Evolutionary conservation across 2,113 vertebrate genomes (phyloP).

Genomic region (Platycercus adscitus): DNA sequence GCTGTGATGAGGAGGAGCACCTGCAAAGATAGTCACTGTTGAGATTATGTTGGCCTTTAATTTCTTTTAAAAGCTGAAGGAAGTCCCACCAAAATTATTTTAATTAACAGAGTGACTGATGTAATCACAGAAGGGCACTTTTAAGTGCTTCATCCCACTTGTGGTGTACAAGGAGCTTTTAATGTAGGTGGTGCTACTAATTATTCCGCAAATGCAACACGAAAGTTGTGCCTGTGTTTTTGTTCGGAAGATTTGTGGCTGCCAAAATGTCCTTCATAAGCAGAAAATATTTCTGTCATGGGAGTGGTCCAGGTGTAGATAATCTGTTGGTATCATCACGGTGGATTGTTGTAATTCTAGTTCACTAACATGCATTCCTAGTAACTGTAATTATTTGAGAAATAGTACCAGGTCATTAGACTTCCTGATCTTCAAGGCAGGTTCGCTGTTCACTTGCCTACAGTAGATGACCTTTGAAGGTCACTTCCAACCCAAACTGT

Average conservation of each 20-base stretch:
- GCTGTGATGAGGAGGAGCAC: not conserved
- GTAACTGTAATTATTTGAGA: not conserved
- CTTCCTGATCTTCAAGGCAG: not conserved
- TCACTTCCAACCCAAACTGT: not conserved
- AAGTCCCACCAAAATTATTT: not conserved
- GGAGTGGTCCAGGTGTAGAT: not conserved
- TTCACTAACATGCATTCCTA: not conserved
- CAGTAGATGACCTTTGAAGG: not conserved
- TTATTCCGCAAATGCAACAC: not conserved
- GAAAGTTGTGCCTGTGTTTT: not conserved
- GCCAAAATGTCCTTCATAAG: not conserved
- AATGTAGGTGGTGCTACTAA: not conserved
- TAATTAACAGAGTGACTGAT: not conserved
- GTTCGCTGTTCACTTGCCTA: not conserved
- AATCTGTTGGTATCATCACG: not conserved
- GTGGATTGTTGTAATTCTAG: not conserved
- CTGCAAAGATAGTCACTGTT: not conserved
- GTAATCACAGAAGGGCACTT: not conserved
- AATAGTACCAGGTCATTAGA: not conserved
- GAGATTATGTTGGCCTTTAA: not conserved
- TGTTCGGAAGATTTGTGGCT: not conserved
- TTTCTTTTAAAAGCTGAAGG: not conserved
- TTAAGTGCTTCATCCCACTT: not conserved
- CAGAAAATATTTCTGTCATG: not conserved
- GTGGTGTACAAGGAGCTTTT: not conserved